A percentile compares a stretch with the other conserved stretches of the same genome.
Conservation (phyloP, 2,113 vertebrate species). For the Pachyramphus minor region DNA sequence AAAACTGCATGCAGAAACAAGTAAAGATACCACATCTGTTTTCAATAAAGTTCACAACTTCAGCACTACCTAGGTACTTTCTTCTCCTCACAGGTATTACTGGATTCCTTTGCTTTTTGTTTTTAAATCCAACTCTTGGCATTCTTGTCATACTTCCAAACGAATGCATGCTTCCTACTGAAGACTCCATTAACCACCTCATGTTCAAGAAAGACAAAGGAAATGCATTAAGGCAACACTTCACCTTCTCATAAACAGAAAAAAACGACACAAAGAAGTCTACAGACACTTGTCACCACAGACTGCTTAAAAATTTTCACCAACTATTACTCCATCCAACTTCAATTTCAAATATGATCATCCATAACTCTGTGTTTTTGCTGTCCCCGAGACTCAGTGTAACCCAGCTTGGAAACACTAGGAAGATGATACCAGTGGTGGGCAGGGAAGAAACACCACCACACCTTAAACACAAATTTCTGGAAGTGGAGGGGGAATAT, state of each 20-base stretch:
- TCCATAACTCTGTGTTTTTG: fast-evolving
- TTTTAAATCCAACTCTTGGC: background rate
- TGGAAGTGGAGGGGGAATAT: background rate
- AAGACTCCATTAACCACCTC: background rate
- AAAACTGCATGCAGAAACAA: background rate
- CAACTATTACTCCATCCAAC: background rate
- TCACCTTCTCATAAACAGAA: background rate
- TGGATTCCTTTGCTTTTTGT: background rate
- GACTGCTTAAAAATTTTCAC: background rate
- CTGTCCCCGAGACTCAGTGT: background rate
- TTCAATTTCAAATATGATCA: background rate
- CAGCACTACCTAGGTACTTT: background rate
- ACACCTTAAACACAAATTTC: background rate
- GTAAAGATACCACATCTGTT: background rate
- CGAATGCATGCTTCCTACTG: background rate
- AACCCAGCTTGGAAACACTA: background rate
- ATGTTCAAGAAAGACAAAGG: background rate
- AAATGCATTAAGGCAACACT: background rate
- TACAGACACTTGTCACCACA: background rate
- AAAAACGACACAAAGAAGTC: background rate
- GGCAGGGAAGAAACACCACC: background rate
- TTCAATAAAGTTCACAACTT: background rate
- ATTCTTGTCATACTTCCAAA: background rate
- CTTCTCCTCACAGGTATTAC: background rate
- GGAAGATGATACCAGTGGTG: background rate